Evolutionary conservation across 35 echinoderm and acorn worm genomes (phyloP), one percentile per base, ranked within the genome.

Genomic region (Apostichopus japonicus): DNA sequence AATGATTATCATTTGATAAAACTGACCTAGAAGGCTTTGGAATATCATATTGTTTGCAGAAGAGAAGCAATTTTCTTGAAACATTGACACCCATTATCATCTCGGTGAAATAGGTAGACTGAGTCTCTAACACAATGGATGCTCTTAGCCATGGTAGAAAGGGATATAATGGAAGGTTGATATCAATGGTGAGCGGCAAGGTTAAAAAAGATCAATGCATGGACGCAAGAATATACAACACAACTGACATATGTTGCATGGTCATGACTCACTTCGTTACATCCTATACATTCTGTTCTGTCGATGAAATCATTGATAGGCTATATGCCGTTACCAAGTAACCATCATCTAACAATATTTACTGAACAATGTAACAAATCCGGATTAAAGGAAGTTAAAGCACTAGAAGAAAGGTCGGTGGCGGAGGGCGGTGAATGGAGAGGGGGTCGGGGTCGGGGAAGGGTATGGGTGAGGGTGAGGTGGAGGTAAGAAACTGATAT

Each of bases 11-110:
- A 75, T 84, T 84, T 84, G 7, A 44, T 44, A 58, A 55, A 55
- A 57, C 53, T 84, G 81, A 58, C 81, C 81, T 84, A 58, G 54
- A 84, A 84, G 53, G 53, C 54, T 84, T 54, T 19, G 24, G 17
- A 84, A 84, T 84, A 84, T 84, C 54, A 58, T 17, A 84, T 84
- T 84, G 81, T 84, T 84, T 23, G 81, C 53, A 22, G 71, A n/a
- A 23, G 71, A 75, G 71, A 75, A 75, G 71, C 11, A n/a, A 75
- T 21, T 21, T 75, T 67, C 63, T n/a, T 23, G 71, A 84, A 84
- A 84, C 81, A 84, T 84, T 59, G 81, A 58, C 81, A 23, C 51
- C 81, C 56, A 14, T 84, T 84, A 53, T 75, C 71, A 75, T 75
- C 71, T 75, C 17, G 3, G n/a, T 19, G 15, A 75, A 75, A 19